phyloP scores from a whole-genome alignment of 2,113 vertebrate genomes.

The Sialia sialis region DNA sequence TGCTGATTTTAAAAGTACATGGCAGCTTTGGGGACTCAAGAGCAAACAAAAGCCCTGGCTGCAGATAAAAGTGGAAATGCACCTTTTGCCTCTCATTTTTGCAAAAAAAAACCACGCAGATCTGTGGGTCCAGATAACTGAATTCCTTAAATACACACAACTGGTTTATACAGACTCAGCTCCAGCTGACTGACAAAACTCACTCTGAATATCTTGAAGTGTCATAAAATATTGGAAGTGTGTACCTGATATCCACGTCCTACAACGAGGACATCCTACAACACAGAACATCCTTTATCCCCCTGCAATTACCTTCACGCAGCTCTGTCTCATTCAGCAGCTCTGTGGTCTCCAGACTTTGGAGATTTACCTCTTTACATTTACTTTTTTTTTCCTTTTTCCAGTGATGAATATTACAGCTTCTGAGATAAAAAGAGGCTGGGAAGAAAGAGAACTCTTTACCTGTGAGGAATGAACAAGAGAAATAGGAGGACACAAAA shows the following conservation, averaged over 20 bases:
- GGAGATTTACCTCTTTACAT: not conserved
- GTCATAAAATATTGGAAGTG: not conserved
- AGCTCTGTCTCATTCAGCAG: not conserved
- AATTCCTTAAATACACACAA: not conserved
- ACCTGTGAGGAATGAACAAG: not conserved
- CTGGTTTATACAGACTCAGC: not conserved
- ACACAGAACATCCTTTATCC: not conserved
- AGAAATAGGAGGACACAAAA: not conserved
- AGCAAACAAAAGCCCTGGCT: not conserved
- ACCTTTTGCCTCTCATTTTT: not conserved
- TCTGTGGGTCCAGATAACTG: not conserved
- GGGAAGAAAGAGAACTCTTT: not conserved
- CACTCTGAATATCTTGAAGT: not conserved
- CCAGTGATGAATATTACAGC: not conserved
- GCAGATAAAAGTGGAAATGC: not conserved
- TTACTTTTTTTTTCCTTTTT: not conserved
- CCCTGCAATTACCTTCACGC: not conserved
- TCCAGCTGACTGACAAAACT: not conserved
- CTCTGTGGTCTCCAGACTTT: not conserved
- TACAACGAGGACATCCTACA: not conserved
- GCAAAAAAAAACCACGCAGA: rapidly evolving
- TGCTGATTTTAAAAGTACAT: not conserved
- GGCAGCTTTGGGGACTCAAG: not conserved
- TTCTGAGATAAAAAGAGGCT: not conserved
- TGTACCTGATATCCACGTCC: not conserved